Conservation (phyloP, 2,797 vertebrate species). For the Caiman crocodilus region DNA sequence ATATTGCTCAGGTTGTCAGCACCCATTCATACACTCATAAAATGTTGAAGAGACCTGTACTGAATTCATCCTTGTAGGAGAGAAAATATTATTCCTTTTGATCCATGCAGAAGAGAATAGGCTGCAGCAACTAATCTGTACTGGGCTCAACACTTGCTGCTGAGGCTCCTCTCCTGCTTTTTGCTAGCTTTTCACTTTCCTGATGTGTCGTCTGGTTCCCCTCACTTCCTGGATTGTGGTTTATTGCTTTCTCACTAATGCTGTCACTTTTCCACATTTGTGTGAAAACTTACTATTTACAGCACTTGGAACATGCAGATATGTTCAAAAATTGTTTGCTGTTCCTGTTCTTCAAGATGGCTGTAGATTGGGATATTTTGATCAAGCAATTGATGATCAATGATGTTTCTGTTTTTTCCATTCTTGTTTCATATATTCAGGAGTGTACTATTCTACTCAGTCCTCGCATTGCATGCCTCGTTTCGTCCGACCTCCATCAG, state of each 20-base stretch:
- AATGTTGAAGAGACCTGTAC: neutral
- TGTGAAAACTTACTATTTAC: neutral
- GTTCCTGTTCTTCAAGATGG: neutral
- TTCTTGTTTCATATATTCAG: conserved; percentile 71
- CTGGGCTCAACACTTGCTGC: neutral
- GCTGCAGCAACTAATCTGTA: neutral
- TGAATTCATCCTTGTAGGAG: neutral
- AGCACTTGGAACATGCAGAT: neutral
- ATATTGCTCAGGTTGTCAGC: neutral
- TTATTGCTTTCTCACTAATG: neutral
- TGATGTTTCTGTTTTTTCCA: neutral
- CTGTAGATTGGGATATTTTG: neutral
- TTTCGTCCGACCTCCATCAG: conserved; percentile 89
- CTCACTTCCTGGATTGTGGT: neutral
- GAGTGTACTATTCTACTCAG: conserved; percentile 91
- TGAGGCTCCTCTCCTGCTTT: neutral
- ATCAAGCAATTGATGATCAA: neutral
- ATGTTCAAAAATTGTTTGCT: neutral
- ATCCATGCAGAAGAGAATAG: neutral
- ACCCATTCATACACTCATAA: neutral
- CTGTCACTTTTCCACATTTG: neutral
- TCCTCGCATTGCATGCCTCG: conserved; percentile 88
- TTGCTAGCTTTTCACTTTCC: neutral
- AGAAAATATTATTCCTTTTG: neutral
- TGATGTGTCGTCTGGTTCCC: neutral